Evolutionary conservation across 2,797 vertebrate genomes (phyloP).

Genomic region (Rhodeus uyekii): DNA sequence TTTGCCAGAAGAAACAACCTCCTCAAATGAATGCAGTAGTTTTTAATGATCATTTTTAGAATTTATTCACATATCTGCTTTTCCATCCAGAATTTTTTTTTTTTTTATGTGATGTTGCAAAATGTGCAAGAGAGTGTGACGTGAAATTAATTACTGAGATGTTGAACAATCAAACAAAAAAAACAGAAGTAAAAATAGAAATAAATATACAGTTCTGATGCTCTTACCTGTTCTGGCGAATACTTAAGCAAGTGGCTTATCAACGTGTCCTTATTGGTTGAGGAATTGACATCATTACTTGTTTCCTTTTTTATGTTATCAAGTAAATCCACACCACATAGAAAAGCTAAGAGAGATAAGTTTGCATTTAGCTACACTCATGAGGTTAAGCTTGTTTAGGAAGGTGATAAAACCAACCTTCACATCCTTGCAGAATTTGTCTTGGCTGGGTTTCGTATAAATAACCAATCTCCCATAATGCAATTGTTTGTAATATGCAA

Average conservation of each 20-base stretch:
- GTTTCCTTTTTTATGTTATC: background rate
- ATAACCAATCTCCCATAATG: background rate
- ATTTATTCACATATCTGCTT: too few relatives aligned
- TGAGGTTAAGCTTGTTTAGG: background rate
- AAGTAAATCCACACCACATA: background rate
- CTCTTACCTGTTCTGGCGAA: background rate
- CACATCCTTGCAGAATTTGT: conserved; percentile 3
- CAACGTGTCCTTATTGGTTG: background rate
- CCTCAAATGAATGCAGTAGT: too few relatives aligned
- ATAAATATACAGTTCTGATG: too few relatives aligned
- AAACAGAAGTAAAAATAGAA: too few relatives aligned
- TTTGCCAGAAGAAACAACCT: too few relatives aligned
- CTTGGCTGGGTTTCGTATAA: conserved; percentile 14
- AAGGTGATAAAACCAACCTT: conserved; percentile 26
- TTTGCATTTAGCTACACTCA: conserved; percentile 1
- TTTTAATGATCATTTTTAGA: too few relatives aligned
- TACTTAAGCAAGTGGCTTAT: background rate
- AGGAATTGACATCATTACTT: background rate
- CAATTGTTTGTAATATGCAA: background rate
- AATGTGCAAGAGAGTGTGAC: too few relatives aligned
- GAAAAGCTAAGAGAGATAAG: background rate
- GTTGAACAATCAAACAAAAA: too few relatives aligned
- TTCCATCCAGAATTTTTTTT: too few relatives aligned
- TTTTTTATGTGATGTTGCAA: too few relatives aligned
- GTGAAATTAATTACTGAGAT: too few relatives aligned